These are phyloP conservation scores for Cuculus canorus DNA, from an alignment of 2,797 vertebrate genomes.

Conservation along the genomic window DNA sequence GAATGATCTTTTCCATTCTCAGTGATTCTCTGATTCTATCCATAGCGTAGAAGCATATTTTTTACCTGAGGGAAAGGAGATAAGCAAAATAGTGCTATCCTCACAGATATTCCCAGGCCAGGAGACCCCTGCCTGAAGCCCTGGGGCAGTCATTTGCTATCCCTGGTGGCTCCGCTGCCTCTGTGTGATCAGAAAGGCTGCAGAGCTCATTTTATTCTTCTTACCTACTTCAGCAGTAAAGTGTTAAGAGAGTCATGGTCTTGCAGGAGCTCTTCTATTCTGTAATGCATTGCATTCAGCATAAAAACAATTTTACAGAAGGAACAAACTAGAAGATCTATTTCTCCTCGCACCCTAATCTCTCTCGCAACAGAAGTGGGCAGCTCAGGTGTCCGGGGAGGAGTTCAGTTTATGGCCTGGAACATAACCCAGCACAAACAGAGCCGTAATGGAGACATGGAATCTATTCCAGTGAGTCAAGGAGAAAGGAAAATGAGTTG, in stretches of 20 bases:
- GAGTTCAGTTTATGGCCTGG: constrained; percentile 9
- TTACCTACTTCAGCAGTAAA: background rate
- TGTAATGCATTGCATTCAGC: background rate
- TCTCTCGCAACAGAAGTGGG: background rate
- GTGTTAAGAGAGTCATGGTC: background rate
- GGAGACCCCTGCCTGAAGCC: background rate
- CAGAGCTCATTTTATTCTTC: background rate
- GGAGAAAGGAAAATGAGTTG: constrained; percentile 18
- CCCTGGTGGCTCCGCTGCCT: background rate
- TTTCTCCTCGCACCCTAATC: constrained; percentile 5
- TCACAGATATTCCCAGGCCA: background rate
- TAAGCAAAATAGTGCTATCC: background rate
- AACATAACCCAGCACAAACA: background rate
- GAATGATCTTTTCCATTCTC: too few relatives aligned
- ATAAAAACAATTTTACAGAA: background rate
- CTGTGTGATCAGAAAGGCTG: background rate
- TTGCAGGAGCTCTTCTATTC: background rate
- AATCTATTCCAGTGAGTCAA: background rate
- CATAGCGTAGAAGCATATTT: background rate
- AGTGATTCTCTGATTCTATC: background rate
- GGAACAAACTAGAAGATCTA: background rate
- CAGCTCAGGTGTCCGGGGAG: background rate
- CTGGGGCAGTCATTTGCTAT: background rate
- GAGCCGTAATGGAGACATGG: background rate
- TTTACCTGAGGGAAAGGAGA: background rate